Conservation (phyloP, 2,797 vertebrate genomes). For the Poeciliopsis turneri region DNA sequence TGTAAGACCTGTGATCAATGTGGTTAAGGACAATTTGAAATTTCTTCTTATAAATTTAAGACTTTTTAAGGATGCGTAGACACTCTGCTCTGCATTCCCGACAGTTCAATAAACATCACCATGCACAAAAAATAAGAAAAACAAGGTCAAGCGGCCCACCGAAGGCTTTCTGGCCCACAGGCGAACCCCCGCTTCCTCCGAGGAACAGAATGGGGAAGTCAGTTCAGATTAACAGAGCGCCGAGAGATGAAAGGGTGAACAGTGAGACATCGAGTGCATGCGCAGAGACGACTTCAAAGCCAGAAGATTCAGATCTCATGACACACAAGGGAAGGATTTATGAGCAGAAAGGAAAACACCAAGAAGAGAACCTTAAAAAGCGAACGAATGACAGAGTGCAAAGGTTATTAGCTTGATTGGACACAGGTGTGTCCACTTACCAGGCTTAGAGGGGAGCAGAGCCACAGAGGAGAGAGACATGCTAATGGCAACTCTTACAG, state of each 20-base stretch:
- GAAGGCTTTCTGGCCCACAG: slow-evolving; percentile 63
- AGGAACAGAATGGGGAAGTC: slow-evolving; percentile 55
- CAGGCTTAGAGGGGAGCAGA: slow-evolving; percentile 51
- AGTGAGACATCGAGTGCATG: slow-evolving; percentile 69
- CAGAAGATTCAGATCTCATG: slow-evolving; percentile 69
- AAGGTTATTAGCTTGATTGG: slow-evolving; percentile 57
- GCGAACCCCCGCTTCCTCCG: slow-evolving; percentile 1
- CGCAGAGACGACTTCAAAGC: slow-evolving; percentile 74
- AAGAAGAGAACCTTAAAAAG: slow-evolving; percentile 43
- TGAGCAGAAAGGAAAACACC: slow-evolving; percentile 50
- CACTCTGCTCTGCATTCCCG: neutral
- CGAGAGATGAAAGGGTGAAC: slow-evolving; percentile 65
- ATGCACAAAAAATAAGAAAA: slow-evolving; percentile 12
- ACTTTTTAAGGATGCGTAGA: too few relatives aligned
- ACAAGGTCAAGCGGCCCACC: slow-evolving; percentile 21
- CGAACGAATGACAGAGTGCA: slow-evolving; percentile 56
- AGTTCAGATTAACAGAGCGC: slow-evolving; percentile 62
- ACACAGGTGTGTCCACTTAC: slow-evolving; percentile 65
- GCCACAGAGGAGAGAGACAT: slow-evolving; percentile 9
- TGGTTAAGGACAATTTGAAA: too few relatives aligned
- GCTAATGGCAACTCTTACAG: neutral
- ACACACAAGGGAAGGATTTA: slow-evolving; percentile 64
- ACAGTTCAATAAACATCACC: slow-evolving; percentile 7
- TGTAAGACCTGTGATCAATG: too few relatives aligned
- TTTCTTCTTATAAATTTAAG: too few relatives aligned